Base-by-base conservation (phyloP, 2,888 invertebrate genomes). In the Gnatocerus cornutus region DNA sequence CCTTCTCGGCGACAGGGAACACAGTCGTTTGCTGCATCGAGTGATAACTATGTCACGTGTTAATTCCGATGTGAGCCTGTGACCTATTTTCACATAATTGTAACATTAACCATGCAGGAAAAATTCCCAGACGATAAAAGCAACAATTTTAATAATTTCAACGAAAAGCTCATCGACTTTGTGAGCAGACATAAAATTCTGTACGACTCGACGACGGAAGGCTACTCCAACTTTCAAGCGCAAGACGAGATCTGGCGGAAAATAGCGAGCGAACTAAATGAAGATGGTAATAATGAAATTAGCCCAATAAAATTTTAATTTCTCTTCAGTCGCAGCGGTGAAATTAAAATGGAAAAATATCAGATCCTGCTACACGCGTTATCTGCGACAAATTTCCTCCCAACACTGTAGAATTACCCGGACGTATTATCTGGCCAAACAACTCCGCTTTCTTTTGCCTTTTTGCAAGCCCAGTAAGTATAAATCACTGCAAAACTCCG, bases 221-320 rank as follows among this genome's bases (percentile, higher is more conserved):
- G 58, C 2, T 58, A 56, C 14, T 16, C 45, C 14, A 45, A 58
- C 14, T 50, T 43, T 52, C 43, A 43, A 21, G 21, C 16, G 27
- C 41, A 41, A 30, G 43, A 52, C 50, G 52, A 64, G 14, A 55
- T 64, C n/a, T 45, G 64, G 64, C 55, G 55, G 13, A 64, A 41
- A 41, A 64, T 64, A 12, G 55, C 64, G 14, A 46, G 21, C 41
- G 53, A 55, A 55, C 21, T 64, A 13, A 21, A 45, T 29, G 64
- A 55, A 30, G 45, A 55, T 16, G 55, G 64, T 63, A 55, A 41
- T 41, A 12, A 55, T 33, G 10, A 61, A 61, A 14, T n/a, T n/a
- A 14, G 8, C 1, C 4, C 4, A 21, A 33, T 33, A 33, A 9
- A 33, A 33, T 6, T 6, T 4, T 6, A n/a, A 9, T 33, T 33